Evolutionary conservation across 2,113 vertebrate species (phyloP), one percentile per base, ranked within the genome.

Genomic region (Chaetorhynchus papuensis): DNA sequence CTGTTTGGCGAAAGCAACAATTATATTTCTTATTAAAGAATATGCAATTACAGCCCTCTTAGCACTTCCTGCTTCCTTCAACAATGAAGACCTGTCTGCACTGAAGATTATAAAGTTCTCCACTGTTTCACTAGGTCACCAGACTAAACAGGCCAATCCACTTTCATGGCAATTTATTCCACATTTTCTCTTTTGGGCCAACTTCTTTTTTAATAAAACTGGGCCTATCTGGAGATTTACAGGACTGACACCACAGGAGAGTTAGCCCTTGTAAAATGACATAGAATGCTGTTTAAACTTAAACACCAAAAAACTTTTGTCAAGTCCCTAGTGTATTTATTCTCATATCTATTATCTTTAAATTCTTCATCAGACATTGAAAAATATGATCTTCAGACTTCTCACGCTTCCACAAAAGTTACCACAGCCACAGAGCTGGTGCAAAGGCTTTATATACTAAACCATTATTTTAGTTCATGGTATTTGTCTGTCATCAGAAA

Each of bases 31-130:
- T 96, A 96, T 95, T 96, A 95, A 95, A 95, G 96, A 96, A 96
- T 94, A 94, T 69, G 70, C 94, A 97, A 95, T 96, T 97, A 96
- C 89, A 96, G 81, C 69, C 91, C 63, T 96, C 83, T 93, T 89
- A 91, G 76, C 84, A 94, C 95, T 96, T 97, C 95, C 95, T 97
- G 95, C 95, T 97, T 96, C 95, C 94, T 96, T 84, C 89, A 96
- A 76, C 89, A 96, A 89, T 79, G 95, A 94, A 91, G 91, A 93
- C 83, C 94, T 97, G 96, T 96, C 95, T 96, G 91, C 74, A 75
- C 2, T 44, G 77, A 74, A 97, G 94, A 96, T 97, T 96, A 97
- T 89, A 91, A 95, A 93, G 93, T 96, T 83, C 93, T 94, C 74
- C 69, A 50, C 83, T 92, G 53, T 92, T 97, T 95, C 94, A 76